Evolutionary conservation across 2,113 vertebrate species (phyloP).

Genomic region (Podarcis muralis): DNA sequence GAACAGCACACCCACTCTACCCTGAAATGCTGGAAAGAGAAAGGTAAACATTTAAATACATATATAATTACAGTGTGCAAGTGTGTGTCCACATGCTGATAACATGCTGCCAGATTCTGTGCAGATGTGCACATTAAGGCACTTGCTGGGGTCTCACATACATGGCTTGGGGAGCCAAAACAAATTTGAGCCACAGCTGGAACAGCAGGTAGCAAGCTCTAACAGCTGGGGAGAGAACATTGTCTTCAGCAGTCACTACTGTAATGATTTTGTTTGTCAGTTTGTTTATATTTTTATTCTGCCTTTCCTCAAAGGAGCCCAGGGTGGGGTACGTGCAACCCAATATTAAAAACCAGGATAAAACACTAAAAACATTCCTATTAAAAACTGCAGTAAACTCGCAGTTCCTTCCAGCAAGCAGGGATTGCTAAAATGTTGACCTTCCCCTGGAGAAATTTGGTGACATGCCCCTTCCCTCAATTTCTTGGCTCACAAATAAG

Average conservation of each 20-base stretch:
- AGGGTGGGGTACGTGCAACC: too few species aligned
- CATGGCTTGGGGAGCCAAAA: background rate
- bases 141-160: background rate
- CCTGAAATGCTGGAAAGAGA: constrained; percentile 51
- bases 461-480: too few species aligned
- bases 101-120: background rate
- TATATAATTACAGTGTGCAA: constrained; percentile 25
- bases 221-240: background rate
- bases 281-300: too few species aligned
- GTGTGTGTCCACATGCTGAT: constrained; percentile 1
- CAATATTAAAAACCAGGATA: too few species aligned
- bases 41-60: constrained; percentile 37
- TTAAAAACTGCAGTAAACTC: too few species aligned
- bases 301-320: too few species aligned
- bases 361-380: too few species aligned
- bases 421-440: too few species aligned
- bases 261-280: too few species aligned
- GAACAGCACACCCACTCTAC: constrained; percentile 59
- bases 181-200: background rate
- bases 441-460: too few species aligned
- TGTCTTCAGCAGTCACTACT: background rate
- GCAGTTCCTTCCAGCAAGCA: too few species aligned
- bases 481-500: too few species aligned
- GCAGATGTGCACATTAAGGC: background rate
- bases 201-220: background rate